A percentile compares a stretch with the other conserved stretches of the same genome.
These are phyloP conservation scores for Brachyhypopomus occidentalis DNA, from an alignment of 2,113 vertebrate genomes.

Conservation along the genomic window DNA sequence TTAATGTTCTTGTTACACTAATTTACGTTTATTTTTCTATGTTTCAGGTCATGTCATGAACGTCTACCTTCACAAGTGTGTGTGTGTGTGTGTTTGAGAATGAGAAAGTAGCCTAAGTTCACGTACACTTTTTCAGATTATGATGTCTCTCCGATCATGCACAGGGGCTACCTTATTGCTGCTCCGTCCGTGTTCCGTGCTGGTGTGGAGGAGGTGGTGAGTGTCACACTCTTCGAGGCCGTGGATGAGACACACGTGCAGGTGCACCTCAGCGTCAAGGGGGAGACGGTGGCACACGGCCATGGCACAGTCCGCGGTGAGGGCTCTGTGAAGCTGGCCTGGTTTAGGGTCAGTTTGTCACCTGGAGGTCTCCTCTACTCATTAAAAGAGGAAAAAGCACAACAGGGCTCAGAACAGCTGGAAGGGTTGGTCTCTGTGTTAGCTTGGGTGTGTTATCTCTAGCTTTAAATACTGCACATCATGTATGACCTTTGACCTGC, in stretches of 20 bases:
- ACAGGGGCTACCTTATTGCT: constrained; percentile 86
- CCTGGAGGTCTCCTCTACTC: neutral
- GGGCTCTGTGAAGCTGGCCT: constrained; percentile 32
- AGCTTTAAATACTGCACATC: neutral
- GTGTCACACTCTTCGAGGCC: constrained; percentile 87
- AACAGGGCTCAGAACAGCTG: neutral
- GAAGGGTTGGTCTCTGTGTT: neutral
- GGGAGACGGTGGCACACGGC: constrained; percentile 78
- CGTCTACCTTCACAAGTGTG: constrained; percentile 12
- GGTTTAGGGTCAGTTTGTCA: neutral
- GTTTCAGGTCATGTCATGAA: too few species aligned
- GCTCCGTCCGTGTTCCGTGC: constrained; percentile 87
- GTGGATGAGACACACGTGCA: constrained; percentile 82
- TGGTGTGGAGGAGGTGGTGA: constrained; percentile 85
- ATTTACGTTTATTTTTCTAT: too few species aligned
- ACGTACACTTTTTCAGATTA: neutral
- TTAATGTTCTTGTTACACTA: constrained; percentile 8
- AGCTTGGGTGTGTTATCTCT: neutral
- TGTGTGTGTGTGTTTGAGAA: neutral
- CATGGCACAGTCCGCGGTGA: constrained; percentile 82
- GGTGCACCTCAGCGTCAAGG: constrained; percentile 85
- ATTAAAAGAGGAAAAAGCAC: neutral
- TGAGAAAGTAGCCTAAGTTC: neutral
- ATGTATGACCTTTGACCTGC: neutral
- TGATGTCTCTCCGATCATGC: constrained; percentile 6